Conservation (phyloP, 2,113 vertebrate species). For the Aplodontia rufa region DNA sequence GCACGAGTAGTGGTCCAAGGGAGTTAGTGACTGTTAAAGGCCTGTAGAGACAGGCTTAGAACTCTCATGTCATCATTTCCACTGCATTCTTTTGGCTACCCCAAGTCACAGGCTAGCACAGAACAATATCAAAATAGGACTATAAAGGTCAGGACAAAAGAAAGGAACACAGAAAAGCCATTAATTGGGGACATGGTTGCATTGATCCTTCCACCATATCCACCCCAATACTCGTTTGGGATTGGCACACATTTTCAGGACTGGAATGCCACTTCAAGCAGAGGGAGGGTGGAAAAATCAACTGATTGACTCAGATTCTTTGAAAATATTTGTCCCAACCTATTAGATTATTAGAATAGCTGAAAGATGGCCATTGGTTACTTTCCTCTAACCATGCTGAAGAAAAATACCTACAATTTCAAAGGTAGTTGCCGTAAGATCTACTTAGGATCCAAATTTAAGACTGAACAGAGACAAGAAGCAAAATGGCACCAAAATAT, state of each 20-base stretch:
- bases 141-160: not conserved
- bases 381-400: not conserved
- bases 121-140: not conserved
- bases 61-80: not conserved
- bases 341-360: not conserved
- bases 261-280: not conserved
- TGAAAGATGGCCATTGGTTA: not conserved
- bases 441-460: not conserved
- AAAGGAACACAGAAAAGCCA: not conserved
- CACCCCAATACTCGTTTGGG: not conserved
- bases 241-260: not conserved
- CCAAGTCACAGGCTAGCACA: not conserved
- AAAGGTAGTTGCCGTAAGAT: not conserved
- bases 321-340: not conserved
- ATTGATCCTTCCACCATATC: no score
- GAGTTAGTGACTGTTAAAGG: not conserved
- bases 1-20: not conserved
- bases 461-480: not conserved
- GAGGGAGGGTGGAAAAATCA: not conserved
- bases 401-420: not conserved
- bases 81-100: not conserved
- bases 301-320: not conserved
- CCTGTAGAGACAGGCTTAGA: not conserved
- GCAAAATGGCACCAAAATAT: not conserved
- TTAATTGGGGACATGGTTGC: not conserved